These are phyloP conservation scores for Chrysolina haemoptera DNA, from an alignment of 2,888 invertebrate genomes.

Conservation along the genomic window DNA sequence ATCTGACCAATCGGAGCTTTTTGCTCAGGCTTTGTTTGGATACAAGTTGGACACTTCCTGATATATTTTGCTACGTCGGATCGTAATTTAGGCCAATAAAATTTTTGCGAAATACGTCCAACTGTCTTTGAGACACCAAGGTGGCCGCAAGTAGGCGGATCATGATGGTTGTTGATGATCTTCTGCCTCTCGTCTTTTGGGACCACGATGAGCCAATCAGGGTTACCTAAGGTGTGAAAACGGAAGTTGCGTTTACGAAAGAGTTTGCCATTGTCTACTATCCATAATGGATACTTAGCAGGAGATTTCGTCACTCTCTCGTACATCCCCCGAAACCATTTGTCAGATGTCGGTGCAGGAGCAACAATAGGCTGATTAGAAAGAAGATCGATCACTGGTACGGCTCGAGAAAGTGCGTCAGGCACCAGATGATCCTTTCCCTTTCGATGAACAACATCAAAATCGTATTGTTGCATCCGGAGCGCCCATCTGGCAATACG, in stretches of 20 bases:
- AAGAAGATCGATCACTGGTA: slow-evolving; percentile 5
- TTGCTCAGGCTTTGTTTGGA: slow-evolving; percentile 36
- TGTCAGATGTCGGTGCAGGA: background rate
- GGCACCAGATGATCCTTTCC: slow-evolving; percentile 47
- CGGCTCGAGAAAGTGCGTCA: slow-evolving; percentile 42
- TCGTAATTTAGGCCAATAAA: slow-evolving; percentile 27
- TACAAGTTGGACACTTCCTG: slow-evolving; percentile 24
- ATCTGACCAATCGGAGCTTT: too few species aligned
- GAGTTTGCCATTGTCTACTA: background rate
- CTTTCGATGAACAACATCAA: slow-evolving; percentile 43
- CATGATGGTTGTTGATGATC: slow-evolving; percentile 31
- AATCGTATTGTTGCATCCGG: slow-evolving; percentile 39
- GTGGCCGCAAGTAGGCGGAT: slow-evolving; percentile 36
- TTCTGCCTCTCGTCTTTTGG: slow-evolving; percentile 26
- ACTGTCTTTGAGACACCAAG: slow-evolving; percentile 35
- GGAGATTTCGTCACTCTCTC: background rate
- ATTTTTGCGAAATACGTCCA: background rate
- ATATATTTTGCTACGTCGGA: background rate
- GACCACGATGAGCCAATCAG: slow-evolving; percentile 31
- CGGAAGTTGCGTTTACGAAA: background rate
- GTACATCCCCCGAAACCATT: background rate
- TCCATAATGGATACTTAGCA: slow-evolving; percentile 1
- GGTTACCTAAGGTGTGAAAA: background rate
- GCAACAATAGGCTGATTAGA: background rate
- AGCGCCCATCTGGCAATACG: slow-evolving; percentile 46